Base-by-base conservation (phyloP, 1,140 invertebrate genomes). In the Eriosoma lanigerum region DNA sequence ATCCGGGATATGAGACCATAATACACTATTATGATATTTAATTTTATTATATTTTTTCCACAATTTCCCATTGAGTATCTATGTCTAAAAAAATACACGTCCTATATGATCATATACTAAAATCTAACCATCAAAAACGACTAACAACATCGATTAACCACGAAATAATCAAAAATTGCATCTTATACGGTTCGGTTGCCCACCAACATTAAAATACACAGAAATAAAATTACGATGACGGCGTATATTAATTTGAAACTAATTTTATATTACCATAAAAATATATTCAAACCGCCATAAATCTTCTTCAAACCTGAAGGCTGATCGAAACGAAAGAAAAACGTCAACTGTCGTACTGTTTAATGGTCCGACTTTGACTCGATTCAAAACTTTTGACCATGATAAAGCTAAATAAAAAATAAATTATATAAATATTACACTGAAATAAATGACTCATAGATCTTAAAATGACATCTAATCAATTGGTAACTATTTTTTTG, bases 121-220 rank as follows among this genome's bases (percentile, higher is more conserved):
- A 68, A 44, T 46, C 24, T 68, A 32, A 66, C 17, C 62, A n/a
- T 66, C 24, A 13, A 68, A 56, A 58, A 56, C 72, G 52, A 58
- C 52, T 32, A 58, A 52, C 72, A 52, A 75, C 50, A 75, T 58
- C 29, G 72, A 38, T 4, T 4, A 38, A 48, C 15, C 5, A 15
- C 29, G 12, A 13, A 15, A 75, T 58, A 58, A 75, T 56, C 52
- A 29, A 29, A 75, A 75, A 38, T 75, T 58, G 29, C 24, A 17
- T 29, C 52, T 75, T 75, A 75, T 52, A n/a, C n/a, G n/a, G 72
- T 75, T 75, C n/a, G 52, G 72, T 75, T 58, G 29, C 72, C 48
- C 52, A 75, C 54, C 13, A 44, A 19, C 15, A 26, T 15, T 8
- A 19, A n/a, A 32, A 24, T 5, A 17, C 0, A 15, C 29, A 12